Percentiles rank a stretch among this genome's conserved stretches.
These are phyloP conservation scores for Cataglyphis hispanica DNA, from an alignment of 1,140 invertebrate species.

Conservation along the genomic window DNA sequence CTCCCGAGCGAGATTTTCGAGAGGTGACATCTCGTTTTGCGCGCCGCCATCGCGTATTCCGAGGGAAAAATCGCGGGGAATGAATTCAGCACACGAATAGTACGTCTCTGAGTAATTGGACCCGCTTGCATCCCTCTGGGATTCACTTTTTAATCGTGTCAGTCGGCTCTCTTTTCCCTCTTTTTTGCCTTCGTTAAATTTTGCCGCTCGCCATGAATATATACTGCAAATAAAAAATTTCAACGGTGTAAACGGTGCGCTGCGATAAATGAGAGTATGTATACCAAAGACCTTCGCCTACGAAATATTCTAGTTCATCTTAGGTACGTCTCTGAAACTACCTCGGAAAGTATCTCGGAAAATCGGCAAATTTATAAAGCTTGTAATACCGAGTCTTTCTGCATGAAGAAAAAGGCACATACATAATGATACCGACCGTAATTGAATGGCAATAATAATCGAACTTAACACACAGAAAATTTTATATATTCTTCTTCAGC, in stretches of 20 bases:
- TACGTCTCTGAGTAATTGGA: conserved; percentile 72
- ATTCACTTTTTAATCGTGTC: conserved; percentile 71
- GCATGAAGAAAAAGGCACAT: conserved; percentile 22
- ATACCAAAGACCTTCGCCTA: conserved; percentile 16
- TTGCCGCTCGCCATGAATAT: conserved; percentile 61
- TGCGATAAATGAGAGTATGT: conserved; percentile 53
- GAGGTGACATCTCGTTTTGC: conserved; percentile 63
- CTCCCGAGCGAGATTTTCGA: conserved; percentile 33
- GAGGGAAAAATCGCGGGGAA: conserved; percentile 63
- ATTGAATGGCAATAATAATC: conserved; percentile 30
- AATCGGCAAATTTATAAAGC: conserved; percentile 40
- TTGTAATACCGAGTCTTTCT: conserved; percentile 18
- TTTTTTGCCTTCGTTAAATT: conserved; percentile 73
- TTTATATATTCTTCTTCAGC: conserved; percentile 41
- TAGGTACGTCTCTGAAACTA: background rate
- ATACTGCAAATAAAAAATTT: conserved; percentile 58
- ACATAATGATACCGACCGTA: conserved; percentile 29
- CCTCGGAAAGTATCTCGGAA: background rate
- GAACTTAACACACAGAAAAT: conserved; percentile 28
- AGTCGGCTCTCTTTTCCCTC: conserved; percentile 51
- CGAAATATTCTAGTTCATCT: conserved; percentile 47
- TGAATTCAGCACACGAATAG: conserved; percentile 55
- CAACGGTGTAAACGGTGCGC: conserved; percentile 50
- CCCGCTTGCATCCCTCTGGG: conserved; percentile 54
- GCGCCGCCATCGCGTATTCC: conserved; percentile 42